phyloP scores from a whole-genome alignment of 2,113 vertebrate species.

The Rana temporaria region DNA sequence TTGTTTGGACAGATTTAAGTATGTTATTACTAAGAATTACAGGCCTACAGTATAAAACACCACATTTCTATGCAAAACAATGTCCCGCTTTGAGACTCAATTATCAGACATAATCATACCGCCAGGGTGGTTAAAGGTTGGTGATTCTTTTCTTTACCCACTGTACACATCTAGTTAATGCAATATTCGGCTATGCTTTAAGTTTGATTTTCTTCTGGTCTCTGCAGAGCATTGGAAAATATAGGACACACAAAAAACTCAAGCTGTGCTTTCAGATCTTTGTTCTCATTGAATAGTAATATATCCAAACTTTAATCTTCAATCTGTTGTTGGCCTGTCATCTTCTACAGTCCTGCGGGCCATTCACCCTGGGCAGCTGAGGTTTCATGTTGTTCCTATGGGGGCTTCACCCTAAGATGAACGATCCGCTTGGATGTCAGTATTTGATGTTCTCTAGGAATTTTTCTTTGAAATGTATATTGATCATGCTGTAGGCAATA shows the following conservation, averaged over 20 bases:
- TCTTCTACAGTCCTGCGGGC: conserved; percentile 9
- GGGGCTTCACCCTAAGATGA: conserved; percentile 1
- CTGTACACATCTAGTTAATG: no score
- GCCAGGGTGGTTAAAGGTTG: no score
- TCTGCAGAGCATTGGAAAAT: not conserved
- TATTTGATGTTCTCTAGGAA: conserved; percentile 9
- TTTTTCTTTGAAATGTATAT: conserved; percentile 35
- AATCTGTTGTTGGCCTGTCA: conserved; percentile 10
- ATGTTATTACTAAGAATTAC: no score
- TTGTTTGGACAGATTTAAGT: no score
- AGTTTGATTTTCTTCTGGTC: not conserved
- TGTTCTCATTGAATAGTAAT: conserved; percentile 21
- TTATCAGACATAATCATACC: no score
- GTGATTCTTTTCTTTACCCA: no score
- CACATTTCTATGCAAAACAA: no score
- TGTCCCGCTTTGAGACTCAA: no score
- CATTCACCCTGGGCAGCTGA: not conserved
- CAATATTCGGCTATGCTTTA: no score
- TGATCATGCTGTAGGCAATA: conserved; percentile 20
- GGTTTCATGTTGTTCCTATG: not conserved
- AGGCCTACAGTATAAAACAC: no score
- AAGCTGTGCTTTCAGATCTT: not conserved
- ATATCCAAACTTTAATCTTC: conserved; percentile 5
- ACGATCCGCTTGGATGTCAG: not conserved
- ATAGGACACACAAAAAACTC: no score